phyloP scores from a whole-genome alignment of 2,797 vertebrate genomes.

The Galaxias olidus region DNA sequence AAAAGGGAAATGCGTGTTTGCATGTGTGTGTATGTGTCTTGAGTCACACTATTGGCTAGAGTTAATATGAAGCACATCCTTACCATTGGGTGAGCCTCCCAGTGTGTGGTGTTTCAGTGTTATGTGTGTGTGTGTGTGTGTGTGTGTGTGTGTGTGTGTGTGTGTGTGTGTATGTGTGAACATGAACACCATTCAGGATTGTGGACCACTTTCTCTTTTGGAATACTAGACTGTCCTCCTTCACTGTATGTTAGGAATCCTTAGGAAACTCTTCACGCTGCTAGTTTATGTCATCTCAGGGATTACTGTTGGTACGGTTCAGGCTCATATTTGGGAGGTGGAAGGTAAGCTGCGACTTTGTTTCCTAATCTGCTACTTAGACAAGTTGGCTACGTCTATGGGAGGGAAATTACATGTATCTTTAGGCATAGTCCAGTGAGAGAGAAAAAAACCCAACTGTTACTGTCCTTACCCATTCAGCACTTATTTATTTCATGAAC shows the following conservation, averaged over 20 bases:
- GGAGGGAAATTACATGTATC: too few relatives aligned
- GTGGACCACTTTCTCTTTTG: background rate
- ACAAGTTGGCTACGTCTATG: too few relatives aligned
- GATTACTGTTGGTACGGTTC: background rate
- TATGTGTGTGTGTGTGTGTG: too few relatives aligned
- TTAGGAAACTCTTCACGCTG: background rate
- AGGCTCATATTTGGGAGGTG: conserved; percentile 3
- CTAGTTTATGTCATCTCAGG: background rate
- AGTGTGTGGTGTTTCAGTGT: too few relatives aligned
- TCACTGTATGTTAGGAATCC: background rate
- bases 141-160: background rate
- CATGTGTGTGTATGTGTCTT: background rate
- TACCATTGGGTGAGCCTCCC: conserved; percentile 4
- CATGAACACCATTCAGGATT: conserved; percentile 2
- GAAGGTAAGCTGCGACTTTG: background rate
- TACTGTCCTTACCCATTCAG: too few relatives aligned
- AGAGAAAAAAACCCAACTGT: too few relatives aligned
- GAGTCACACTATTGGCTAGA: background rate
- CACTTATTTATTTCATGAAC: too few relatives aligned
- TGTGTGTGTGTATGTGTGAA: background rate
- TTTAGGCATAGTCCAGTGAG: too few relatives aligned
- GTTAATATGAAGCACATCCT: conserved; percentile 1
- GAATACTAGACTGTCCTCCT: background rate
- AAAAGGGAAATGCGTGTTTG: background rate
- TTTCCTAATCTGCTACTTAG: too few relatives aligned